Evolutionary conservation across 2,888 invertebrate species (phyloP).

Genomic region (Polydrusus tereticollis): DNA sequence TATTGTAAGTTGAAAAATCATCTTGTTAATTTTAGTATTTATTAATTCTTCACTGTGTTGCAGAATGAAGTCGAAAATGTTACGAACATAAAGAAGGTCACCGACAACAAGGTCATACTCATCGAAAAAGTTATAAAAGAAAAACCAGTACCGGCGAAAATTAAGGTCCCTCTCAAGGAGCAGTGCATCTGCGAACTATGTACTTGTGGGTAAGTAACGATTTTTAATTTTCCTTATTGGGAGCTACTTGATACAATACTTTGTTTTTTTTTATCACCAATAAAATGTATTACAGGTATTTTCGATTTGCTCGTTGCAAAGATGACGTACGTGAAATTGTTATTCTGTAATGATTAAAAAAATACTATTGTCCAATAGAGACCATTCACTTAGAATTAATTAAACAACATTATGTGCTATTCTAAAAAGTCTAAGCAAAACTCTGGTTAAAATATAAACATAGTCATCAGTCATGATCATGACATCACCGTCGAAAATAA

Average conservation of each 20-base stretch:
- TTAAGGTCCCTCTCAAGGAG: conserved; percentile 73
- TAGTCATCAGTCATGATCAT: conserved; percentile 32
- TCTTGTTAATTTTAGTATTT: not conserved
- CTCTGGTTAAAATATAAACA: conserved; percentile 8
- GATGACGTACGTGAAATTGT: too few relatives aligned
- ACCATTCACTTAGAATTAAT: too few relatives aligned
- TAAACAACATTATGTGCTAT: not conserved
- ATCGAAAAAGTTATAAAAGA: conserved; percentile 66
- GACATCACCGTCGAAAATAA: conserved; percentile 56
- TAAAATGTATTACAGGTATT: too few relatives aligned
- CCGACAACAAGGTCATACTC: conserved; percentile 70
- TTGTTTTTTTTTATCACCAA: too few relatives aligned
- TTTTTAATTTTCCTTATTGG: conserved; percentile 1
- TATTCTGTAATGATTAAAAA: too few relatives aligned
- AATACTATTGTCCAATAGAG: too few relatives aligned
- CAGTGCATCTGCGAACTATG: conserved; percentile 92
- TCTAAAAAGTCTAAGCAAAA: not conserved
- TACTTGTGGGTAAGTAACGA: conserved; percentile 85
- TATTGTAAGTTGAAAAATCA: conserved; percentile 62
- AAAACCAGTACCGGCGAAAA: conserved; percentile 62
- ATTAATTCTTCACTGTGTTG: conserved; percentile 47
- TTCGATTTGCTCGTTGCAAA: too few relatives aligned
- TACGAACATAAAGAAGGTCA: conserved; percentile 65
- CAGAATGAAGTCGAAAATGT: conserved; percentile 66
- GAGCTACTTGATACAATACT: too few relatives aligned